Evolutionary conservation across 1,140 invertebrate genomes (phyloP).

Genomic region (Colletes latitarsis): DNA sequence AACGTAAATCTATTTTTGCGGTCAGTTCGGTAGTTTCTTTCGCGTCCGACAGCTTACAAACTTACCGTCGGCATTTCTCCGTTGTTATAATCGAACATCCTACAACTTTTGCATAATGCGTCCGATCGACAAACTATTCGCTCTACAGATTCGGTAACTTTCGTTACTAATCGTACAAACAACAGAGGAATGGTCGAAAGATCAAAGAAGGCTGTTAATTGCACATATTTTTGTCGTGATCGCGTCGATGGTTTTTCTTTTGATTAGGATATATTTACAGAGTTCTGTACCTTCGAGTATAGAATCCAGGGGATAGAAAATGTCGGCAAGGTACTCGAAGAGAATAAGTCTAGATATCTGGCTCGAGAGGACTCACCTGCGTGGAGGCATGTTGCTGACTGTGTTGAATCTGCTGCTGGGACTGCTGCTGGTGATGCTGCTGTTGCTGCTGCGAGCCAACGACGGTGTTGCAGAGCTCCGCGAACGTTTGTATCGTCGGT

Average conservation of each 20-base stretch:
- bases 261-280: no score
- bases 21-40: neutral
- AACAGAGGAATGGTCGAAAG: no score
- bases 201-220: no score
- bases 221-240: no score
- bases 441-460: constrained; percentile 78
- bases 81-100: neutral
- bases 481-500: constrained; percentile 80
- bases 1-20: constrained; percentile 41
- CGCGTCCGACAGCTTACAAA: neutral
- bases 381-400: constrained; percentile 71
- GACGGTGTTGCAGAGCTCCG: constrained; percentile 84
- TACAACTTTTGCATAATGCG: no score
- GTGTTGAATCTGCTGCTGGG: constrained; percentile 58
- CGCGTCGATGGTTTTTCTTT: no score
- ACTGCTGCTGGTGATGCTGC: constrained; percentile 55
- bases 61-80: neutral
- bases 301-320: neutral
- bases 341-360: neutral
- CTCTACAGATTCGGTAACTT: no score
- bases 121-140: no score
- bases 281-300: no score
- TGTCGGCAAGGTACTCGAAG: neutral
- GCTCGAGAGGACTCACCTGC: constrained; percentile 62
- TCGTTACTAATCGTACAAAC: no score